Evolutionary conservation across 2,797 vertebrate species (phyloP).

Genomic region (Apodemus agrarius): DNA sequence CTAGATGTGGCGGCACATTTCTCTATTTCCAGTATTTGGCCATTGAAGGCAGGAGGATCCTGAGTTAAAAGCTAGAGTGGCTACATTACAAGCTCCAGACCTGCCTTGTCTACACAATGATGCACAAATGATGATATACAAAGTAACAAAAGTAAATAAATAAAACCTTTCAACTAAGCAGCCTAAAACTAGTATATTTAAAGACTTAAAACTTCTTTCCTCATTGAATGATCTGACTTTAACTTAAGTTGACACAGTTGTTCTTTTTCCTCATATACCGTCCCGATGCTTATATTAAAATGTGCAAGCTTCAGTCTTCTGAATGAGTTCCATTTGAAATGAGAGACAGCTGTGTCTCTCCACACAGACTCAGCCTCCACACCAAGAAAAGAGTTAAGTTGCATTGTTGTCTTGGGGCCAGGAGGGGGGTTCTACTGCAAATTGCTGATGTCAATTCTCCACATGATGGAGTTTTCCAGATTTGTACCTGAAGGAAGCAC

Average conservation of each 20-base stretch:
- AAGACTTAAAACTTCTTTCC: slow-evolving; percentile 32
- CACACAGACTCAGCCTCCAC: background rate
- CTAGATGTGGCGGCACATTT: background rate
- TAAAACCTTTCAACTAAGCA: background rate
- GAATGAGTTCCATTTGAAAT: slow-evolving; percentile 4
- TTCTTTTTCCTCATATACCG: background rate
- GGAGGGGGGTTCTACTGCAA: background rate
- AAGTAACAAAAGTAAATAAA: slow-evolving; percentile 7
- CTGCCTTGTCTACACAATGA: background rate
- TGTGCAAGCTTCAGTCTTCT: background rate
- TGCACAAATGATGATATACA: background rate
- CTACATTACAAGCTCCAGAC: background rate
- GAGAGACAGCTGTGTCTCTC: background rate
- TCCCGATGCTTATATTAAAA: background rate
- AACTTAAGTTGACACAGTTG: background rate
- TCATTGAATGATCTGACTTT: slow-evolving; percentile 15
- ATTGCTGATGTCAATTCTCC: background rate
- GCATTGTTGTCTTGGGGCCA: background rate
- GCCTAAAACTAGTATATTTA: background rate
- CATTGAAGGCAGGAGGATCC: background rate
- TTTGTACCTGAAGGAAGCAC: slow-evolving; percentile 2
- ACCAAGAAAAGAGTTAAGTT: background rate
- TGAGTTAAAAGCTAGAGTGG: background rate
- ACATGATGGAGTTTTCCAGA: background rate
- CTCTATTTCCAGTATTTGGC: background rate